Base-by-base conservation (phyloP, 2,888 invertebrate genomes). In the Cremastinae sp. region DNA sequence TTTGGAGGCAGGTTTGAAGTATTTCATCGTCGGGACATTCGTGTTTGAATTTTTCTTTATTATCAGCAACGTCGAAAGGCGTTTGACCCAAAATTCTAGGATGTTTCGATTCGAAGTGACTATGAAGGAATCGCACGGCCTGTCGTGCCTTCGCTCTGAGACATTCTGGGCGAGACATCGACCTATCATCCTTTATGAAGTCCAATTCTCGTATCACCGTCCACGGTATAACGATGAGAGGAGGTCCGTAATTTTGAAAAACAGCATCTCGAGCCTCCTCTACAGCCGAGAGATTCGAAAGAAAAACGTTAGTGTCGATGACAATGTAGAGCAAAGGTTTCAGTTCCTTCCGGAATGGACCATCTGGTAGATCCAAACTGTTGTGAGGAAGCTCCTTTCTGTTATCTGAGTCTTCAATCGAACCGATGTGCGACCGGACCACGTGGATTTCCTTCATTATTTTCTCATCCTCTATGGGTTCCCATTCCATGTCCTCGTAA, bases 11-110 rank as follows among this genome's bases (percentile, higher is more conserved):
- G 39, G 90, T 90, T 78, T 90, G 90, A 18, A 91, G 79, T 64
- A 91, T 90, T 59, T 89, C 86, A 77, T 91, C 91, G 82, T 91
- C 91, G 55, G 90, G 90, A 78, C 88, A 89, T 37, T 87, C 86
- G 0, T 78, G 37, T 0, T 71, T 73, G 69, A 85, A 89, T 74
- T 78, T 82, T 39, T 80, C 55, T 76, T 82, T 85, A 72, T 88
- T 88, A 49, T 76, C 78, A 12, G 74, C 62, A 18, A 86, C 86
- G 9, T 89, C 88, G 58, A 78, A 80, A 12, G 85, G 83, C 2
- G 85, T 87, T 82, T 90, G 90, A 20, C 88, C 89, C 56, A 88
- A 78, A 18, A 90, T 56, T 39, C 86, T 83, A 45, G 89, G 89
- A 81, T 89, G 85, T 64, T 85, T 86, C 0, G 80, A 74, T 0